Base-by-base conservation (phyloP, 2,888 invertebrate genomes). In the Megaustenia siamemsis region DNA sequence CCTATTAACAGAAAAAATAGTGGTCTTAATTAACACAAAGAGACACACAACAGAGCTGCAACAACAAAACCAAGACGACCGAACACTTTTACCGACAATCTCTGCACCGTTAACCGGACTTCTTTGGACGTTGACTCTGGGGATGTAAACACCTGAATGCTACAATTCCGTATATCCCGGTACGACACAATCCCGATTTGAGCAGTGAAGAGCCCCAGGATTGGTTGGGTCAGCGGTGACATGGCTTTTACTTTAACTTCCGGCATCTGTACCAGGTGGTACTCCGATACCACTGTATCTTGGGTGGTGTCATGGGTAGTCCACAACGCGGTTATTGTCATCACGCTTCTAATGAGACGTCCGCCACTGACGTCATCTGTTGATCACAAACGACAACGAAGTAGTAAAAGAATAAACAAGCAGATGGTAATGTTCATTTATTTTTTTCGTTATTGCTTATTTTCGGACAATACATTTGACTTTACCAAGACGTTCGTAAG, bases 81-180 rank as follows among this genome's bases (percentile, higher is more conserved):
- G 24, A 68, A 10, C 38, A 5, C 0, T 10, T 15, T 76, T 49
- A 85, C 85, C 85, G 3, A 10, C 69, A 85, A 40, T 24, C 38
- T 69, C 77, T 87, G 87, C 18, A 87, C 78, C 21, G 87, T 87
- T 73, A 87, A 71, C 35, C 81, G 73, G 40, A 87, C 87, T 80
- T 87, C 87, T 24, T 73, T 81, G 32, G 87, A 86, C 1, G 68
- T 69, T n/a, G 53, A 66, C 38, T 87, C 87, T 0, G 83, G 86
- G 10, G 83, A 82, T 12, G 87, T 87, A 45, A 53, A 69, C 10
- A 80, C 75, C 6, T 75, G 63, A 28, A 85, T 28, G 60, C 21
- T 12, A 35, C 66, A 71, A 28, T 63, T n/a, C 53, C 21, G 12
- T 15, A 76, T 12, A 32, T 75, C 68, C 40, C 68, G 85, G 12